Conservation (phyloP, 1,140 invertebrate species). For the Meloidogyne exigua region DNA sequence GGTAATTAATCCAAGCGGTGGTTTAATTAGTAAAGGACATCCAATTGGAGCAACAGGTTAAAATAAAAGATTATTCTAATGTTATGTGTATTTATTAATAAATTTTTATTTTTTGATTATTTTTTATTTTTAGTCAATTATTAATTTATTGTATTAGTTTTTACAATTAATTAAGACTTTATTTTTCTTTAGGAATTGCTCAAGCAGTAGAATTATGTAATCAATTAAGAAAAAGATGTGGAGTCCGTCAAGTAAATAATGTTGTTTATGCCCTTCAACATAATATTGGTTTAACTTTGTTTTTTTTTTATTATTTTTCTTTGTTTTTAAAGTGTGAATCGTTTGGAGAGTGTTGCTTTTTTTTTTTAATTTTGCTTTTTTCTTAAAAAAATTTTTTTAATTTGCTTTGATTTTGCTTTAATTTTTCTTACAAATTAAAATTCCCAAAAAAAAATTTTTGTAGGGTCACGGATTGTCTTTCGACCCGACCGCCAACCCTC, state of each 20-base stretch:
- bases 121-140: too few relatives aligned
- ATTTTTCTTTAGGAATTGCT: conserved; percentile 75
- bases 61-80: not conserved
- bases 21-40: conserved; percentile 96
- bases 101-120: not conserved
- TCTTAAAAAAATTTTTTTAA: too few relatives aligned
- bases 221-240: conserved; percentile 83
- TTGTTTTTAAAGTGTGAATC: not conserved
- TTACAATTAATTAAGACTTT: too few relatives aligned
- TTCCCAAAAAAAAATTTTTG: not conserved
- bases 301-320: not conserved
- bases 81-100: not conserved
- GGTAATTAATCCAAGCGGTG: conserved; percentile 95
- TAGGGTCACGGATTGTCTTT: conserved; percentile 32
- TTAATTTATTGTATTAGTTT: too few relatives aligned
- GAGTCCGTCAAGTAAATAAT: conserved; percentile 80
- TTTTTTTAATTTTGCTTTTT: not conserved
- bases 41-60: conserved; percentile 87
- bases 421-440: not conserved
- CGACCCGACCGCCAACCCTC: conserved; percentile 31
- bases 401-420: not conserved
- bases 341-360: not conserved
- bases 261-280: conserved; percentile 86
- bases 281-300: conserved; percentile 84
- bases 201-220: conserved; percentile 91